Evolutionary conservation across 2,113 vertebrate genomes (phyloP).

Genomic region (Pogona vitticeps): DNA sequence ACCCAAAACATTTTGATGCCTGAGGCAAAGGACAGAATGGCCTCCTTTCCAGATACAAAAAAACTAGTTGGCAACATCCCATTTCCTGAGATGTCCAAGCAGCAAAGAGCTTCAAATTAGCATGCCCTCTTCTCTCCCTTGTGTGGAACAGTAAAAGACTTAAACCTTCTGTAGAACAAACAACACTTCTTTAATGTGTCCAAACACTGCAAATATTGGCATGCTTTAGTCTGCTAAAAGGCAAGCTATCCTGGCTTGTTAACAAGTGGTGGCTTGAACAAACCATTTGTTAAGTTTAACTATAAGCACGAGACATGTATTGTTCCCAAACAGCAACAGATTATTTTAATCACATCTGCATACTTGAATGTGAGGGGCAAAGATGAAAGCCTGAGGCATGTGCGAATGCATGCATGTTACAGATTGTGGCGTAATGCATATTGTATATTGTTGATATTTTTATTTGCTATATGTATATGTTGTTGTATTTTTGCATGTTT

Average conservation of each 20-base stretch:
- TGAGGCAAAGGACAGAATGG: neutral
- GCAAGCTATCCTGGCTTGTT: neutral
- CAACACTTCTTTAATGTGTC: neutral
- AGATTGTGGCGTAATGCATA: too few species aligned
- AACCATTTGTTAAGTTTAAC: neutral
- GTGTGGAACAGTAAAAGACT: neutral
- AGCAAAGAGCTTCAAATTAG: neutral
- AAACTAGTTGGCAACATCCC: too few species aligned
- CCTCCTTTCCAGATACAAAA: neutral
- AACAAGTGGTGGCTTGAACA: neutral
- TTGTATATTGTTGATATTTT: too few species aligned
- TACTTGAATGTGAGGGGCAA: neutral
- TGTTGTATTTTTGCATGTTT: too few species aligned
- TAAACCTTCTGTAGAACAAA: neutral
- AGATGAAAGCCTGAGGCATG: neutral
- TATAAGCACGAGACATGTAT: neutral
- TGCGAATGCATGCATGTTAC: neutral
- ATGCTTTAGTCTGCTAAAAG: too few species aligned
- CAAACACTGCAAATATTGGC: neutral
- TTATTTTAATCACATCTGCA: neutral
- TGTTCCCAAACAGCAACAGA: too few species aligned
- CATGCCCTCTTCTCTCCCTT: neutral
- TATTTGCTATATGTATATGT: too few species aligned
- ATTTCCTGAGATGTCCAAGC: neutral
- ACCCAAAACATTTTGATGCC: neutral